Conservation (phyloP, 1,140 invertebrate species). For the Cardiocondyla obscurior region DNA sequence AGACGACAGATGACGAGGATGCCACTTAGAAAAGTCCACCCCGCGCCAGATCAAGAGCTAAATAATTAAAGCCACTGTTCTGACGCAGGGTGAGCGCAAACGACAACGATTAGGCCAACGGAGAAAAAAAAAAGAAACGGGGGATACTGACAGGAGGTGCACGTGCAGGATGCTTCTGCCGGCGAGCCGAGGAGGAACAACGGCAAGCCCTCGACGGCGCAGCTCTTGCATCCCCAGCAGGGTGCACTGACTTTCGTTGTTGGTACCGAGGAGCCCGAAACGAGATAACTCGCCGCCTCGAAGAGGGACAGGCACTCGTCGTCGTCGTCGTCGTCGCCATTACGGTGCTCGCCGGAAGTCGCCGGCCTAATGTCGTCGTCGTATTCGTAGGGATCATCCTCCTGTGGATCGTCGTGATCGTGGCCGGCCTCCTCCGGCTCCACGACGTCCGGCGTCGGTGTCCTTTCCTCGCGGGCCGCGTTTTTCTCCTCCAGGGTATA, state of each 20-base stretch:
- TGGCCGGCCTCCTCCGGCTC: constrained; percentile 61
- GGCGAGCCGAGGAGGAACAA: constrained; percentile 79
- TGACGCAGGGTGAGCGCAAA: constrained; percentile 27
- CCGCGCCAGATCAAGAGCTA: constrained; percentile 31
- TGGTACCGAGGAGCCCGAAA: constrained; percentile 38
- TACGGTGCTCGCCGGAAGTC: background rate
- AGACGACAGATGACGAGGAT: background rate
- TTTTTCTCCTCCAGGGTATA: constrained; percentile 68
- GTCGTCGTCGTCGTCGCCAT: constrained; percentile 16
- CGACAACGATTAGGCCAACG: constrained; percentile 5
- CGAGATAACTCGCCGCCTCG: constrained; percentile 47
- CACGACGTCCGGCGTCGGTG: constrained; percentile 60
- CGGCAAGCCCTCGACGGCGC: constrained; percentile 67
- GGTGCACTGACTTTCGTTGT: constrained; percentile 64
- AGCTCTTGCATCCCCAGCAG: constrained; percentile 74
- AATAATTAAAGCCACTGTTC: background rate
- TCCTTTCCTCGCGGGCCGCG: constrained; percentile 20
- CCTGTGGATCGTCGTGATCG: constrained; percentile 64
- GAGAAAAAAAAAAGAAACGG: too few relatives aligned
- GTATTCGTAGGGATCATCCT: constrained; percentile 85
- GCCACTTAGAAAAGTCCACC: constrained; percentile 37
- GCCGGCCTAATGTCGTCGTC: constrained; percentile 82
- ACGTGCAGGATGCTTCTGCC: constrained; percentile 76
- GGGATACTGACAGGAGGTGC: constrained; percentile 76
- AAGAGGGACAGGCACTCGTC: constrained; percentile 29